phyloP scores from a whole-genome alignment of 2,888 invertebrate species.

The Macaria notata region DNA sequence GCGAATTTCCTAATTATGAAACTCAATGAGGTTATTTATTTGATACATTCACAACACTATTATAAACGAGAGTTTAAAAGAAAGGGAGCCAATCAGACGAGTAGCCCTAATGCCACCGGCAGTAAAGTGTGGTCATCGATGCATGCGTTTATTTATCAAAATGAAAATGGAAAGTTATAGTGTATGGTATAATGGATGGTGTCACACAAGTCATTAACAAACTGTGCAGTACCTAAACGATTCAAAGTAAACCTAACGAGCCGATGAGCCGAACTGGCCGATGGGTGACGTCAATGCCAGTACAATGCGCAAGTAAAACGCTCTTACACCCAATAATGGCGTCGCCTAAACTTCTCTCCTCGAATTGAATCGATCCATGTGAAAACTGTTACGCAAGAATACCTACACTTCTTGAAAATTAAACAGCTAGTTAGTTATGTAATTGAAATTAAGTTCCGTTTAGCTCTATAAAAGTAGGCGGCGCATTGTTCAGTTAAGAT shows the following conservation, averaged over 20 bases:
- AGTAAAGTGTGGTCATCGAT: not conserved
- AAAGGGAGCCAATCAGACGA: too few relatives aligned
- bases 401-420: conserved; percentile 13
- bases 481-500: conserved; percentile 16
- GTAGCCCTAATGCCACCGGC: too few relatives aligned
- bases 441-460: conserved; percentile 23
- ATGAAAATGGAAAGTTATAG: conserved; percentile 33
- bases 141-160: conserved; percentile 25
- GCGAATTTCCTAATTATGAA: conserved; percentile 27
- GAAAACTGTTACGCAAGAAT: conserved; percentile 11
- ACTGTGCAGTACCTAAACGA: conserved; percentile 19
- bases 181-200: conserved; percentile 25
- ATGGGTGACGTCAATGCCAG: conserved; percentile 28
- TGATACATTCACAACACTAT: too few relatives aligned
- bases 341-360: conserved; percentile 3
- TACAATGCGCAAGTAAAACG: conserved; percentile 24
- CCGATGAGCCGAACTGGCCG: conserved; percentile 13
- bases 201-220: conserved; percentile 22
- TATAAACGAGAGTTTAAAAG: too few relatives aligned
- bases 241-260: conserved; percentile 22
- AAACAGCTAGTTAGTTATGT: conserved; percentile 21
- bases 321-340: conserved; percentile 16
- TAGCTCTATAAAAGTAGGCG: conserved; percentile 22
- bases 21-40: conserved; percentile 20
- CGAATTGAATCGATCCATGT: conserved; percentile 6